A percentile compares a stretch with the other conserved stretches of the same genome.
Evolutionary conservation across 2,888 invertebrate species (phyloP).

Genomic region (Altica lythri): DNA sequence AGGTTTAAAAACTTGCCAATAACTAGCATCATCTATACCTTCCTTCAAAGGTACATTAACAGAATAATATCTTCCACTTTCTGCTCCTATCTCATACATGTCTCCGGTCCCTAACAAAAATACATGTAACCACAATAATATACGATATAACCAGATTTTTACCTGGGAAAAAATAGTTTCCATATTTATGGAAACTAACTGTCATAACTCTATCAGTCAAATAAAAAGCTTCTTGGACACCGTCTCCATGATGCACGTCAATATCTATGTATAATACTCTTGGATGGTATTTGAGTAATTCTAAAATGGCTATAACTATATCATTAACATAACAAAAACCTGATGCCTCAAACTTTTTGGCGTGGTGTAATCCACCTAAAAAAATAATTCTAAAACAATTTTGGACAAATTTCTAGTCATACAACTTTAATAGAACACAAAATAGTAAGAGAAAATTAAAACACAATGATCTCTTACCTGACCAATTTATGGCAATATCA

Average conservation of each 20-base stretch:
- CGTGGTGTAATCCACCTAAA: constrained; percentile 91
- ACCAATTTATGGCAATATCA: constrained; percentile 99
- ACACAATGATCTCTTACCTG: no score
- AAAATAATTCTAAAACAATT: constrained; percentile 4
- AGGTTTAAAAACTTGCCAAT: constrained; percentile 91
- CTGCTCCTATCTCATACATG: constrained; percentile 98
- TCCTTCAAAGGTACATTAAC: constrained; percentile 98
- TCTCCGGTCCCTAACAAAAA: constrained; percentile 74
- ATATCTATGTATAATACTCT: constrained; percentile 97
- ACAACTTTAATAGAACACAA: no score
- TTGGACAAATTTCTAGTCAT: neutral
- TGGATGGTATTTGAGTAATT: constrained; percentile 90
- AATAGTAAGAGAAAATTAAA: no score
- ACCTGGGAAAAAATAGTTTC: constrained; percentile 97
- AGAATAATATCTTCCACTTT: constrained; percentile 94
- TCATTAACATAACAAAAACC: constrained; percentile 99
- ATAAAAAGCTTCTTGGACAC: constrained; percentile 98
- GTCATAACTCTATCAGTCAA: constrained; percentile 98
- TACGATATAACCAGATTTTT: constrained; percentile 16
- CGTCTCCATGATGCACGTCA: constrained; percentile 97
- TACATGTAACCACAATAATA: neutral
- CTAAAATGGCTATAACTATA: constrained; percentile 96
- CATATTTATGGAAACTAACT: constrained; percentile 98
- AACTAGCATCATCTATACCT: constrained; percentile 94
- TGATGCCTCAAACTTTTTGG: constrained; percentile 99